These are phyloP conservation scores for Edolisoma coerulescens DNA, from an alignment of 2,113 vertebrate species.

Conservation along the genomic window DNA sequence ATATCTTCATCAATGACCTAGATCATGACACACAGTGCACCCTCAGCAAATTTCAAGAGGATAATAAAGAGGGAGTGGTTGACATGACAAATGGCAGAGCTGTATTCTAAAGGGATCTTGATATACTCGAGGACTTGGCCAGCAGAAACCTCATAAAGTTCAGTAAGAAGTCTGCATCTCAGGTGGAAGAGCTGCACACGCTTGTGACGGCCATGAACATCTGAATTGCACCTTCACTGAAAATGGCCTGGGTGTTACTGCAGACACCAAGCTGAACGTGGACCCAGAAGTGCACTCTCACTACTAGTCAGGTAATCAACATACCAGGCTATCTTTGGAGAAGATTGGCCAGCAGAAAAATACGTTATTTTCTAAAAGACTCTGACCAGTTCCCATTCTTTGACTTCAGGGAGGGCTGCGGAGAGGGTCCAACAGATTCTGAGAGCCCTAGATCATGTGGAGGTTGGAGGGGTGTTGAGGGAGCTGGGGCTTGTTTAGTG, in stretches of 20 bases:
- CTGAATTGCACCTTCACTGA: neutral
- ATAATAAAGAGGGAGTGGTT: conserved; percentile 16
- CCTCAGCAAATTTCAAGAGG: conserved; percentile 3
- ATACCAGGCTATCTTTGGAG: neutral
- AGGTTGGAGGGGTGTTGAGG: neutral
- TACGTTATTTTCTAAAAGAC: neutral
- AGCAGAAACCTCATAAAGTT: neutral
- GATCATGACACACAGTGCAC: neutral
- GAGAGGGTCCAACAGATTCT: neutral
- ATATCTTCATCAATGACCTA: conserved; percentile 25
- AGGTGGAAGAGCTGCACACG: neutral
- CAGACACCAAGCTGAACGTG: neutral
- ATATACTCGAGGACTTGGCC: neutral
- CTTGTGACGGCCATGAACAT: neutral
- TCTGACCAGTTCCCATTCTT: neutral
- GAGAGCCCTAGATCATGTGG: neutral
- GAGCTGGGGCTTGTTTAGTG: neutral
- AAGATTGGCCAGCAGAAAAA: neutral
- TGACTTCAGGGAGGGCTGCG: neutral
- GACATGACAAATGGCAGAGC: neutral
- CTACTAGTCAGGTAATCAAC: neutral
- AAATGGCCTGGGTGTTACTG: neutral
- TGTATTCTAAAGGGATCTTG: neutral
- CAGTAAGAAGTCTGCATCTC: neutral
- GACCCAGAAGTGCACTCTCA: neutral